A percentile compares a stretch with the other conserved stretches of the same genome.
Evolutionary conservation across 2,888 invertebrate genomes (phyloP).

Genomic region (Leptothorax acervorum): DNA sequence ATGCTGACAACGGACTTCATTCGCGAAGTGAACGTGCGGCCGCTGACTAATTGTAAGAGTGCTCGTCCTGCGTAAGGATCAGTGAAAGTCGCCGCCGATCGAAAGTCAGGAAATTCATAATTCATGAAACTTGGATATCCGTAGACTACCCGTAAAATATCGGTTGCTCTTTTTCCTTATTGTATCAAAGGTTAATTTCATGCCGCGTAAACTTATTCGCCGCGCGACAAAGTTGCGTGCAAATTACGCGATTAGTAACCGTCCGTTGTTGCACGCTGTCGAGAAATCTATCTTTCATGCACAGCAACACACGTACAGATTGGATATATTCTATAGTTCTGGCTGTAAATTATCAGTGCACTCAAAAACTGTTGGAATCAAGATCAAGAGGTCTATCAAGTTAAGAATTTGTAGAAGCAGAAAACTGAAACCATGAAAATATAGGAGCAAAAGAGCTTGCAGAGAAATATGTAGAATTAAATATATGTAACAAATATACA

Average conservation of each 20-base stretch:
- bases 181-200: constrained; percentile 53
- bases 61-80: constrained; percentile 55
- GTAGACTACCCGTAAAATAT: constrained; percentile 25
- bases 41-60: constrained; percentile 2
- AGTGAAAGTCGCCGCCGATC: constrained; percentile 54
- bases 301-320: background rate
- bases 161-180: background rate
- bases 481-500: background rate
- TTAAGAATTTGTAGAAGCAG: background rate
- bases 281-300: constrained; percentile 24
- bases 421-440: background rate
- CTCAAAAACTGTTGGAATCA: background rate
- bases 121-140: constrained; percentile 53
- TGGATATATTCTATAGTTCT: background rate
- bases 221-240: constrained; percentile 52
- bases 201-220: constrained; percentile 27
- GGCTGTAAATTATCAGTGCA: constrained; percentile 8
- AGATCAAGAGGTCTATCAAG: background rate
- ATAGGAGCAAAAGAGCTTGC: background rate
- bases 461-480: background rate
- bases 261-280: constrained; percentile 29
- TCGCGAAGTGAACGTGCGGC: constrained; percentile 40
- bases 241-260: constrained; percentile 41
- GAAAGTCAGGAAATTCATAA: constrained; percentile 52
- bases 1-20: background rate